These are phyloP conservation scores for Genyomyrus donnyi DNA, from an alignment of 2,113 vertebrate genomes.

Conservation along the genomic window DNA sequence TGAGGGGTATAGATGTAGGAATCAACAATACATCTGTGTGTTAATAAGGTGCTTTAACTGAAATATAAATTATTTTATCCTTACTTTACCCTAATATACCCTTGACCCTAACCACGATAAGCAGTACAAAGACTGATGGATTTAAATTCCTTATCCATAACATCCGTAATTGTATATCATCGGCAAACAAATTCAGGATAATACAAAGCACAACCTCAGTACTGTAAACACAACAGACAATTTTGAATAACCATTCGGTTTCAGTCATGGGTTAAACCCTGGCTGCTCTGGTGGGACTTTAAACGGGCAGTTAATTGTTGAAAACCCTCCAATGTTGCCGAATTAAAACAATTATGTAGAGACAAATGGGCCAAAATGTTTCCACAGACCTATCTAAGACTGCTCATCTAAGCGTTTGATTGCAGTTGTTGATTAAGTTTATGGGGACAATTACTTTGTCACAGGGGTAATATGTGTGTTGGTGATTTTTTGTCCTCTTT, in stretches of 20 bases:
- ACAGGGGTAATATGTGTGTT: neutral
- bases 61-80: neutral
- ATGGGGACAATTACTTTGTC: neutral
- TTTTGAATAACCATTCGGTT: neutral
- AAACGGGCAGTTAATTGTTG: neutral
- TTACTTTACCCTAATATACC: neutral
- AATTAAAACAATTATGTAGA: neutral
- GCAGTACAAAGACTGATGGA: too few relatives aligned
- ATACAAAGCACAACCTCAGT: neutral
- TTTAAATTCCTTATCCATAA: too few relatives aligned
- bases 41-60: neutral
- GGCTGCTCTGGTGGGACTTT: neutral
- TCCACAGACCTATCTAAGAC: neutral
- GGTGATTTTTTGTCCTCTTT: neutral
- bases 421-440: neutral
- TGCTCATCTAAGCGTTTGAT: neutral
- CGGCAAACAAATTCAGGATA: neutral
- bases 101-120: too few relatives aligned
- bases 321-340: neutral
- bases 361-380: neutral
- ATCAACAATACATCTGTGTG: neutral
- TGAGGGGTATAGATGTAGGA: neutral
- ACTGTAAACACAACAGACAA: neutral
- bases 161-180: neutral
- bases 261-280: neutral